Evolutionary conservation across 2,888 invertebrate species (phyloP).

Genomic region (Halictus quadricinctus): DNA sequence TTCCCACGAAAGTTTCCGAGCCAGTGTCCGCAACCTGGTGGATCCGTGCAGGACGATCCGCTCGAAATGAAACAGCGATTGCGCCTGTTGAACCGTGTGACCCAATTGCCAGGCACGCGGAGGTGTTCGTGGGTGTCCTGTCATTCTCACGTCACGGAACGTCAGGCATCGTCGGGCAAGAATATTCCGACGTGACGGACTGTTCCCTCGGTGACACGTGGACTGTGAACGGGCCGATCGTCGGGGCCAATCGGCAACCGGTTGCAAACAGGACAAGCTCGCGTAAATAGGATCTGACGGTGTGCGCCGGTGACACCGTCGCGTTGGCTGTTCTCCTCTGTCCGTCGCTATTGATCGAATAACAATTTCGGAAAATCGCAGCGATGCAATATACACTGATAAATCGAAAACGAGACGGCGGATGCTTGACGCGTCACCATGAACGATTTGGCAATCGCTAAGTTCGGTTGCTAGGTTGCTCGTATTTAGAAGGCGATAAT

Average conservation of each 20-base stretch:
- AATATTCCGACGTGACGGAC: slow-evolving; percentile 51
- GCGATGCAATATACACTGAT: background rate
- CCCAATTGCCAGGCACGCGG: slow-evolving; percentile 12
- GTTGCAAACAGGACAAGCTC: slow-evolving; percentile 23
- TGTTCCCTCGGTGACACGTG: slow-evolving; percentile 30
- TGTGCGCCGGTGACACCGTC: slow-evolving; percentile 17
- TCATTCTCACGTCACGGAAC: slow-evolving; percentile 50
- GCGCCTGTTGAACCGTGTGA: slow-evolving; percentile 13
- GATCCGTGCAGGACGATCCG: background rate
- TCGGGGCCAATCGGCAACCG: slow-evolving; percentile 40
- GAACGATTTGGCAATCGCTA: background rate
- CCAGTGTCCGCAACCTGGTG: background rate
- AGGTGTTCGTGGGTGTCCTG: slow-evolving; percentile 27
- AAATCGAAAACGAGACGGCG: background rate
- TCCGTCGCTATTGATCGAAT: slow-evolving; percentile 3
- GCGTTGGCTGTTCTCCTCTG: background rate
- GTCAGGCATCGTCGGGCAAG: slow-evolving; percentile 47
- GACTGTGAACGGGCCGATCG: slow-evolving; percentile 24
- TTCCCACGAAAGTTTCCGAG: background rate
- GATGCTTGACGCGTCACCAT: background rate
- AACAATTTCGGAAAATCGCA: slow-evolving; percentile 31
- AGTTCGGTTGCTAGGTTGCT: background rate
- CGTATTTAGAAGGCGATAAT: no score
- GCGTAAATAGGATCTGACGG: slow-evolving; percentile 45
- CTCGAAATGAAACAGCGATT: slow-evolving; percentile 23